Base-by-base conservation (phyloP, 1,140 invertebrate genomes). In the Gonatopus flavifemur region DNA sequence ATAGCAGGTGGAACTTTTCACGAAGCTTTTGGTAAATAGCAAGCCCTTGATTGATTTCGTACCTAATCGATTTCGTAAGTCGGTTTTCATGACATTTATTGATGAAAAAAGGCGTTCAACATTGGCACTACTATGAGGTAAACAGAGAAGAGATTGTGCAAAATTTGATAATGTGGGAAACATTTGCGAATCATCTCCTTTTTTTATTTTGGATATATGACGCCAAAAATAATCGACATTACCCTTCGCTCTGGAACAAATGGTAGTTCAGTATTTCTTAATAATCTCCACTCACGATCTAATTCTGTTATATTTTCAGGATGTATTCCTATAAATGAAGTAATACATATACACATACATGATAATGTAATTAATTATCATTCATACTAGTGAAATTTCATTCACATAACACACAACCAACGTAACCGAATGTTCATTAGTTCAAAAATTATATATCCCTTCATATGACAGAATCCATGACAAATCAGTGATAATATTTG, bases 51-150 rank as follows among this genome's bases (percentile, higher is more conserved):
- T 16, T 10, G 28, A 9, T 5, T 19, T 38, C 3, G 36, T 15
- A 12, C 6, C 28, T 5, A 52, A 19, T 39, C 38, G 45, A 20
- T 52, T 52, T 20, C 50, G 42, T 31, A 32, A 15, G 21, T 40
- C 24, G 1, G 50, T 52, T 46, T 52, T 52, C 3, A 52, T 40
- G 3, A 50, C 8, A 19, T 50, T 41, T 9, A 45, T 22, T 10
- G 44, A 16, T 3, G 42, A 52, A 46, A 52, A 52, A 18, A 46
- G 18, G 21, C 50, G 4, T 40, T 52, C 42, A 6, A 30, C 50
- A 16, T 40, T 30, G 10, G 42, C 50, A 41, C 42, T 52, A 13
- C 42, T 45, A 19, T 52, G 37, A 10, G 50, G 36, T 22, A 52
- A 40, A 19, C 50, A 46, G 15, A 39, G 12, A 15, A 52, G 33